Base-by-base conservation (phyloP, 2,888 invertebrate genomes). In the Kuschelorhynchus macadamiae region DNA sequence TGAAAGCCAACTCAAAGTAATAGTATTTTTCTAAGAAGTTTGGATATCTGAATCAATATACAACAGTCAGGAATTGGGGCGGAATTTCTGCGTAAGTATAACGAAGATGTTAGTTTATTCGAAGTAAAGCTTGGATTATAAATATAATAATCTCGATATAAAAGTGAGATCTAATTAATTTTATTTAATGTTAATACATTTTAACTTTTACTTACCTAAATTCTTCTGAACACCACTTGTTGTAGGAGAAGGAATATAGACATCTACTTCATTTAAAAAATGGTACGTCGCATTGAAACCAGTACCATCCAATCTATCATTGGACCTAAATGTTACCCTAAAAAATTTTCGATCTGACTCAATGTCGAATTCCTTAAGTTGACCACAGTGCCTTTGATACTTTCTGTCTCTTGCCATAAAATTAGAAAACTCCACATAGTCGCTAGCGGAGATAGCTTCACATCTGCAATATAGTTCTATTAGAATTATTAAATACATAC, bases 361-460 rank as follows among this genome's bases (percentile, higher is more conserved):
- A 39, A 95, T 89, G 79, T 91, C 90, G 81, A 94, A 93, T 77
- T 92, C 92, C 78, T 89, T 89, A 82, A 91, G 87, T 77, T 91
- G 91, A 5, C 97, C 97, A 82, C 98, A 98, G 82, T 94, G 92
- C 78, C 95, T 89, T 49, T 91, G 89, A 83, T 93, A 95, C 83
- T 96, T 95, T 79, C 94, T 88, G 85, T 98, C 98, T 75, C 92
- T 89, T 71, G 93, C 90, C 88, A 94, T 90, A 81, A 92, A 96
- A 86, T 98, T 98, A 47, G 97, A 97, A 85, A 98, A 96, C 83
- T 97, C 95, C 56, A 98, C 94, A 84, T 93, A 97, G 84, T 98
- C 98, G 80, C 97, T 97, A 42, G 95, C 94, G 1, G 96, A 93
- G 47, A 90, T 89, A 64, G 93, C 92, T 78, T 94, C 94, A 82